Evolutionary conservation across 1,140 invertebrate species (phyloP), one percentile per base, ranked within the genome.

Genomic region (Zaprionus camerounensis): DNA sequence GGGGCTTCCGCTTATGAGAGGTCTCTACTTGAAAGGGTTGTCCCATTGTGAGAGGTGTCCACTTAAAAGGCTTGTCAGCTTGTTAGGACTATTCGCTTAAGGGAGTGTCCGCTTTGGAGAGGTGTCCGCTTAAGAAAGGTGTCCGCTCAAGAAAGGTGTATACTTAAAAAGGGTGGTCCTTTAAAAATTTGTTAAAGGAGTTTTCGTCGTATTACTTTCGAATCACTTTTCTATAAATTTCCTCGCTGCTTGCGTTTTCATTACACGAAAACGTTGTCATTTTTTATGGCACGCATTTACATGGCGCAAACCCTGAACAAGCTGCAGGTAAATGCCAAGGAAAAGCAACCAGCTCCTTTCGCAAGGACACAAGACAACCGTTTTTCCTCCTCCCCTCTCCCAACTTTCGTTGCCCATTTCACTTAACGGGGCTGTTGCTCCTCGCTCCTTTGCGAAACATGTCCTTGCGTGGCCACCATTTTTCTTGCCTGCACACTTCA

Each of bases 401-500:
- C 46, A 4, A 12, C 20, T 1, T 11, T 22, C 41, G 31, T 41
- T 67, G 74, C 66, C 78, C 82, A 74, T 81, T 85, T 83, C 66
- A 85, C 68, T 83, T 44, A 44, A 17, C 6, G 41, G 15, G 5
- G 15, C 41, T 17, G n/a, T 3, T 17, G n/a, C n/a, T n/a, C 41
- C 17, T 41, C n/a, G 38, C 41, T 46, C 41, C 17, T 9, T 68
- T 67, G 63, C 65, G 24, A 70, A 61, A 59, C 74, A 69, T 75
- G 62, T 85, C 63, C 59, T 63, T 75, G 82, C 36, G n/a, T 20
- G 64, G 11, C 49, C 59, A 67, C 56, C 85, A 88, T 88, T 84
- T 88, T 84, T 84, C 83, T 84, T 87, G 58, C 73, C 75, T 78
- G 81, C 83, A 81, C 81, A 84, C 84, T 87, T 88, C 83, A 87